Evolutionary conservation across 2,113 vertebrate species (phyloP), one percentile per base, ranked within the genome.

Genomic region (Dinomys branickii): DNA sequence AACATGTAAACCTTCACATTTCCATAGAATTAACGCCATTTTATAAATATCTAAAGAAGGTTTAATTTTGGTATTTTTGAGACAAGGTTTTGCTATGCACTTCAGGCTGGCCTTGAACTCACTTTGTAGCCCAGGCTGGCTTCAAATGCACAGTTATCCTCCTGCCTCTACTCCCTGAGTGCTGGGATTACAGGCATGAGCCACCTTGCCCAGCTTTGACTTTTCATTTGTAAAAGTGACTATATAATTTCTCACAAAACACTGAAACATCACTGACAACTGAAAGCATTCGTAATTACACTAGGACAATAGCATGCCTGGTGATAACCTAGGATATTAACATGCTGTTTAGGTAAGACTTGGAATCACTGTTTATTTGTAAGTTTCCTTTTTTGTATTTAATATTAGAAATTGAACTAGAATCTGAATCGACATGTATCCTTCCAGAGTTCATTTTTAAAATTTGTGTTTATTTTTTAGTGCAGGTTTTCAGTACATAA

Each of bases 321-420:
- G 50, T 16, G 9, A n/a, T 2, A 38, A 16, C 13, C 9, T 28
- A 54, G 5, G n/a, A 38, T 0, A 4, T 30, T 7, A 4, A 17
- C 1, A 13, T 4, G 11, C 6, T 30, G 33, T 47, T 56, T 20
- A 56, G 12, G 4, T 11, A 52, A 71, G 5, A 24, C 30, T 61
- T 47, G 20, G 11, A 33, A 12, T 35, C 87, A 71, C 28, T 28
- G 20, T 88, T 92, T 28, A 24, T 89, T 92, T 71, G 9, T 75
- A 47, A 41, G 13, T 69, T 61, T 59, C 20, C 1, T 10, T 75
- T 91, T 85, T 93, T 77, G 41, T 10, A 65, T 59, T 82, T 90
- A 75, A 82, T 81, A 85, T 26, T 86, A 59, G 58, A 59, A 44
- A 52, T 1, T 38, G 33, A 86, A 58, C 19, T 75, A 65, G 16